Evolutionary conservation across 2,888 invertebrate genomes (phyloP), one percentile per base, ranked within the genome.

Genomic region (Leptogaster cylindrica): DNA sequence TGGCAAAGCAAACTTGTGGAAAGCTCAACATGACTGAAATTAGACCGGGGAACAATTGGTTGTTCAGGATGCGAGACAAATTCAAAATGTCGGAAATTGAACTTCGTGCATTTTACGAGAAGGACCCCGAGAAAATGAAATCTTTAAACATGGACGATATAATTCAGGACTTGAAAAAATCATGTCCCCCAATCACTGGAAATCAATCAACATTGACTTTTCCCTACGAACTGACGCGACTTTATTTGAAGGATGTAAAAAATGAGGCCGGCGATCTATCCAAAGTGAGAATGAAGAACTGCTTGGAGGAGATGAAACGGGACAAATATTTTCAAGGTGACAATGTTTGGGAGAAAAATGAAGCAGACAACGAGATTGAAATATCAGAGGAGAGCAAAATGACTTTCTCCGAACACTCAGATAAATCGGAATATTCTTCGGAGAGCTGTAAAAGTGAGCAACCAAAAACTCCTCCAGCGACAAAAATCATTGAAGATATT

Each of bases 71-170:
- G 39, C 41, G 48, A 33, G 8, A 8, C 1, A 67, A 50, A 31
- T 69, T 64, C 41, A 50, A 69, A 16, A 52, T 68, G 23, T 55
- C 44, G 12, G 51, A 31, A 5, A 14, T 10, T 6, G 65, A 65
- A 7, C 14, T 65, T 8, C 1, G n/a, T 5, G 6, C 23, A 36
- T 16, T 36, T 7, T 39, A 23, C 4, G 18, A 8, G n/a, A 8
- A 10, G 2, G 16, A 18, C 8, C 39, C 8, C 6, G 25, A 2
- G 5, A 27, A 16, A 41, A 23, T 10, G 0, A 48, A 69, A 50
- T 69, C 69, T 3, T 28, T 69, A 12, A 58, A 64, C n/a, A 20
- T 67, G n/a, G 61, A 55, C 28, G 65, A 69, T 25, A 69, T 69
- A 27, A 67, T 69, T 31, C 55, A 58, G 5, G 69, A 69, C n/a